A percentile compares a stretch with the other conserved stretches of the same genome.
These are phyloP conservation scores for Hemistola chrysoprasaria DNA, from an alignment of 2,888 invertebrate species.

Conservation along the genomic window DNA sequence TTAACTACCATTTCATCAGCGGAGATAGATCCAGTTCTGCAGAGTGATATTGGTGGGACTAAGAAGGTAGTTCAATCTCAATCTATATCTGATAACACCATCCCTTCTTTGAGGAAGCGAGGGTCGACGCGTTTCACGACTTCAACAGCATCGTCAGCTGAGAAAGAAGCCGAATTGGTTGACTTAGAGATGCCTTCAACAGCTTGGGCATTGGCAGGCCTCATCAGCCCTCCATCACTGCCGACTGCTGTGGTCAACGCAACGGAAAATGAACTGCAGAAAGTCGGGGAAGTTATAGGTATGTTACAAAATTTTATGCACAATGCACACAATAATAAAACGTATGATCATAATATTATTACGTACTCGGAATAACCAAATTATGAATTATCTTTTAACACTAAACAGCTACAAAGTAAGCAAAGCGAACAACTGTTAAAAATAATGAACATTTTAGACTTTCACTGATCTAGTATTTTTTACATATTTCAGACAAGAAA, in stretches of 20 bases:
- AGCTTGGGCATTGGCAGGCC: slow-evolving; percentile 77
- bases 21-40: slow-evolving; percentile 74
- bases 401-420: too few species aligned
- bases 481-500: slow-evolving; percentile 60
- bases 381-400: too few species aligned
- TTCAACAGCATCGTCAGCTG: slow-evolving; percentile 52
- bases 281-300: slow-evolving; percentile 68
- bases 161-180: slow-evolving; percentile 44
- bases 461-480: not conserved
- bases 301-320: slow-evolving; percentile 23
- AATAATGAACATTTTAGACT: not conserved
- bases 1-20: slow-evolving; percentile 71
- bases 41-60: slow-evolving; percentile 61
- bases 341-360: too few species aligned
- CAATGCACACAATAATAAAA: not conserved
- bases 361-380: too few species aligned
- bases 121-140: slow-evolving; percentile 72
- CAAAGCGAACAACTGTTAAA: not conserved
- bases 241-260: slow-evolving; percentile 43
- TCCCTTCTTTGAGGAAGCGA: slow-evolving; percentile 72
- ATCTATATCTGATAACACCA: slow-evolving; percentile 70
- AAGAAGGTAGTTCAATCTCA: slow-evolving; percentile 68
- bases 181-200: slow-evolving; percentile 74
- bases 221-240: slow-evolving; percentile 63
- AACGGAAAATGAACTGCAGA: slow-evolving; percentile 72